Evolutionary conservation across 30 jellyfish, hydroid and myxozoan species (phyloP).

Genomic region (Aurelia sp.): DNA sequence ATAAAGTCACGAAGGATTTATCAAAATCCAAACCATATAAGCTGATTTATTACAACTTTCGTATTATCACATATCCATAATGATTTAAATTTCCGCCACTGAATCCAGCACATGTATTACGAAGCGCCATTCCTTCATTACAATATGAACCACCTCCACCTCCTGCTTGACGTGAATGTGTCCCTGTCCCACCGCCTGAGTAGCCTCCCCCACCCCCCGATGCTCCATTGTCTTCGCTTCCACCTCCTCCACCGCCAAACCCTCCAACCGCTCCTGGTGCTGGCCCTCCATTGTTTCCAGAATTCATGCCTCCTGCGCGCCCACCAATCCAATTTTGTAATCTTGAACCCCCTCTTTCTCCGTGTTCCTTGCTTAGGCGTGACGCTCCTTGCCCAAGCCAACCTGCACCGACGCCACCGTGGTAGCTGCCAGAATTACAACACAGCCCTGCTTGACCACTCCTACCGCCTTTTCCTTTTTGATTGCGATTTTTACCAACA

Average conservation of each 20-base stretch:
- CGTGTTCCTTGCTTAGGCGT: constrained; percentile 14
- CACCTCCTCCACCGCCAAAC: constrained; percentile 74
- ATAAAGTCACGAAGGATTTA: too few relatives aligned
- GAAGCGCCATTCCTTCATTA: constrained; percentile 1
- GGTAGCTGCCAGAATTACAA: constrained; percentile 47
- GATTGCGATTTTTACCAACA: constrained; percentile 15
- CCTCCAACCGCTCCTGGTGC: constrained; percentile 79
- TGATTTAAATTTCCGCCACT: constrained; percentile 64
- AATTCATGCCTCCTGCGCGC: constrained; percentile 46
- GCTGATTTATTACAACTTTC: background rate
- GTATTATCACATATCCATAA: constrained; percentile 48
- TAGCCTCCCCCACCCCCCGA: constrained; percentile 74
- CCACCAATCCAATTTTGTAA: constrained; percentile 54
- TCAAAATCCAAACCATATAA: too few relatives aligned
- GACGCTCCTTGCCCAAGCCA: constrained; percentile 54
- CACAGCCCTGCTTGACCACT: constrained; percentile 50
- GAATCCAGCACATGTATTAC: constrained; percentile 40
- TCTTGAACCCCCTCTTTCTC: constrained; percentile 57
- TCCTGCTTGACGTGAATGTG: constrained; percentile 29
- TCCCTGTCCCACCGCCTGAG: constrained; percentile 67
- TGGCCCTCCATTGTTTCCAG: constrained; percentile 69
- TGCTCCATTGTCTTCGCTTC: constrained; percentile 64
- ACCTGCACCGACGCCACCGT: constrained; percentile 67
- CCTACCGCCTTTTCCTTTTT: constrained; percentile 49
- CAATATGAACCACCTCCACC: constrained; percentile 74